Evolutionary conservation across 2,797 vertebrate species (phyloP).

Genomic region (Lagorchestes hirsutus): DNA sequence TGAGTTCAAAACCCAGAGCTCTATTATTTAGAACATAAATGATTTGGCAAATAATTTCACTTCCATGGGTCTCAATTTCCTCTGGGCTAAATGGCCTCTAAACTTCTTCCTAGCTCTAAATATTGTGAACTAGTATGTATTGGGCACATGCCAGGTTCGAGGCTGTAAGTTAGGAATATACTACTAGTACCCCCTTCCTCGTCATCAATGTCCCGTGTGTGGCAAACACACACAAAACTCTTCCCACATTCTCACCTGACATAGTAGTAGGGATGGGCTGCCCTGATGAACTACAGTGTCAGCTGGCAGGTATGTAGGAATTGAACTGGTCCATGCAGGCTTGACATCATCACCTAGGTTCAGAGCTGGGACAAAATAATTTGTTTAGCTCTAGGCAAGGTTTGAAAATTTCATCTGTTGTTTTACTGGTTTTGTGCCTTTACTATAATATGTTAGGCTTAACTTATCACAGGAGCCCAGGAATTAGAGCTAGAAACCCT

Average conservation of each 20-base stretch:
- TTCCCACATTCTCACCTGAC: background rate
- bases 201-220: background rate
- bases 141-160: background rate
- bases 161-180: background rate
- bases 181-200: background rate
- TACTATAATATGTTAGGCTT: too few relatives aligned
- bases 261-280: background rate
- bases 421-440: background rate
- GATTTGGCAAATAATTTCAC: background rate
- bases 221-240: background rate
- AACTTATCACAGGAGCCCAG: background rate
- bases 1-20: background rate
- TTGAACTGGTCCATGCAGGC: background rate
- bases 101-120: background rate
- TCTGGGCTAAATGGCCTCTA: background rate
- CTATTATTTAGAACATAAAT: background rate
- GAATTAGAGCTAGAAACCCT: background rate
- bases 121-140: background rate
- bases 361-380: background rate
- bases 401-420: background rate
- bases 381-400: background rate
- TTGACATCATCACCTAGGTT: background rate
- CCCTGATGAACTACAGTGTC: background rate
- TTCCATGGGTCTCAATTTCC: background rate
- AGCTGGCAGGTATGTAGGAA: background rate